phyloP scores from a whole-genome alignment of 2,888 invertebrate genomes.

The Lysandra coridon region DNA sequence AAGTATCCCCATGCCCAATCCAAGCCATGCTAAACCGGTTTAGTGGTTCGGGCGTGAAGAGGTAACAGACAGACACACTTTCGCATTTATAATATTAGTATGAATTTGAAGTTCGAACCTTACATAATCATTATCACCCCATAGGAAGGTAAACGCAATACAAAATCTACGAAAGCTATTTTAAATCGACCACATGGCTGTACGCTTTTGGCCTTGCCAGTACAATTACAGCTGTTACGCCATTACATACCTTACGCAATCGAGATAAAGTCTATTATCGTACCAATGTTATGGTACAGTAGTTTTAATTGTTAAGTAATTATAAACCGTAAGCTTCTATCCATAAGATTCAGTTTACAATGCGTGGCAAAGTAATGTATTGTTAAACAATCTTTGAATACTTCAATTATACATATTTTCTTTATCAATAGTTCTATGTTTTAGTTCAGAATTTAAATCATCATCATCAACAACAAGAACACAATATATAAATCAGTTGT shows the following conservation, averaged over 20 bases:
- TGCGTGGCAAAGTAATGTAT: background rate
- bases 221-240: background rate
- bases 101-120: too few species aligned
- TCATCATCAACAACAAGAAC: background rate
- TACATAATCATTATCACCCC: background rate
- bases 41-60: too few species aligned
- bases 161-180: background rate
- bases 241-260: background rate
- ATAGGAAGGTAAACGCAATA: background rate
- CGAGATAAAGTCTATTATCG: background rate
- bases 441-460: background rate
- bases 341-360: background rate
- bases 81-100: too few species aligned
- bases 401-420: background rate
- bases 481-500: background rate
- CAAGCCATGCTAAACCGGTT: too few species aligned
- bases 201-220: background rate
- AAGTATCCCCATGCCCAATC: too few species aligned
- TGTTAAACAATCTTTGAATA: constrained; percentile 8
- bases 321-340: background rate
- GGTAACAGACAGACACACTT: too few species aligned
- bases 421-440: background rate
- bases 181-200: constrained; percentile 1
- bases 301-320: background rate
- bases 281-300: background rate